Conservation (phyloP, 92 coral and sea anemone genomes). For the Paragorgia papillata region DNA sequence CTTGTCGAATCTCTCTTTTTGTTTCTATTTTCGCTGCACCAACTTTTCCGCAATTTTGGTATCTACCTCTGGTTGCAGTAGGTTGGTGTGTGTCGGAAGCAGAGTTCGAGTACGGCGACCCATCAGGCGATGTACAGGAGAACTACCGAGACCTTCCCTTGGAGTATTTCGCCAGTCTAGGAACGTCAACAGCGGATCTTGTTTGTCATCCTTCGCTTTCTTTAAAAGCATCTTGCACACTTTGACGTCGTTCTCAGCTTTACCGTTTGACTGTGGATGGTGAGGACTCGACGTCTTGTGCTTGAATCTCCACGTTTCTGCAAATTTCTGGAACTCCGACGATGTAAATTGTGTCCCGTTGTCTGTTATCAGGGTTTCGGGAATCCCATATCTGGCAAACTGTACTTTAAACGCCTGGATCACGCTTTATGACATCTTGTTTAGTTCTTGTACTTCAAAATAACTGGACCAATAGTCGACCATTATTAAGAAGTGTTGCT, state of each 20-base stretch:
- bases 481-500: slow-evolving; percentile 41
- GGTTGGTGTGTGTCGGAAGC: slow-evolving; percentile 37
- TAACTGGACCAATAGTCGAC: slow-evolving; percentile 49
- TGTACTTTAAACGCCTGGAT: slow-evolving; percentile 35
- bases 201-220: slow-evolving; percentile 42
- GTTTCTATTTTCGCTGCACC: slow-evolving; percentile 21
- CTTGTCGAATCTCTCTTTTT: slow-evolving; percentile 33
- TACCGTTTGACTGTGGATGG: slow-evolving; percentile 49
- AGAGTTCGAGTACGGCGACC: slow-evolving; percentile 39
- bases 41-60: slow-evolving; percentile 10
- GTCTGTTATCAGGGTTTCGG: slow-evolving; percentile 48
- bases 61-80: background rate
- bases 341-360: slow-evolving; percentile 57
- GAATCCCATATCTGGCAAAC: slow-evolving; percentile 57
- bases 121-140: slow-evolving; percentile 47
- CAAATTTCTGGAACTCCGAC: slow-evolving; percentile 40
- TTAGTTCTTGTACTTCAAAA: slow-evolving; percentile 53
- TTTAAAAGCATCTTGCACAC: slow-evolving; percentile 36
- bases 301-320: slow-evolving; percentile 44
- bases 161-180: slow-evolving; percentile 51
- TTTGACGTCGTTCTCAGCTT: slow-evolving; percentile 35
- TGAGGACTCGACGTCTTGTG: slow-evolving; percentile 58
- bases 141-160: slow-evolving; percentile 30
- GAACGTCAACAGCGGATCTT: slow-evolving; percentile 43
- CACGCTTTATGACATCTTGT: slow-evolving; percentile 29